Base-by-base conservation (phyloP, 2,113 vertebrate genomes). In the Anolis carolinensis region DNA sequence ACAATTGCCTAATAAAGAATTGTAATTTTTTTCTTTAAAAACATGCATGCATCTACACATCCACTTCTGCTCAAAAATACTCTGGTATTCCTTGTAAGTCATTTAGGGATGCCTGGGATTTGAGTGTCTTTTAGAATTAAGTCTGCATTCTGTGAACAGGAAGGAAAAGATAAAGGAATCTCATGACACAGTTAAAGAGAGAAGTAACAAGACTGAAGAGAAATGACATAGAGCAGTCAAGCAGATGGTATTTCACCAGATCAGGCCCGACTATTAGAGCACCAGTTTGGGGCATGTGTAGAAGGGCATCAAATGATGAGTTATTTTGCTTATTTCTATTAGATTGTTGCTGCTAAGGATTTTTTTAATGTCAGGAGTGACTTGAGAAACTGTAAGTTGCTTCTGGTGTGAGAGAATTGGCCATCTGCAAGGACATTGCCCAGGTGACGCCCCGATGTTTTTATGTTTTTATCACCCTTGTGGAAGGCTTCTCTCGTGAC, bases 1-100 rank as follows among this genome's bases (percentile, higher is more conserved):
- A 96, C 95, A 97, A 97, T 96, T 95, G 94, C 92, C 95, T 96
- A 97, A 97, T 97, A 96, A 97, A 96, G 95, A 96, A 94, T 91
- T 91, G 94, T 93, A 94, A 93, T 97, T 95, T 95, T 96, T 95
- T 94, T 86, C 87, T 85, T 62, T 96, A 95, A 96, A 92, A 91
- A 94, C 48, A 74, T n/a, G 52, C 21, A 21, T 27, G 32, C 20
- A 23, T 20, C 34, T 20, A 23, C n/a, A 6, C 16, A 34, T 32
- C 27, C 10, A 14, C 11, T 55, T 67, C 36, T 75, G 90, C 91
- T 93, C 88, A 93, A 92, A 96, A 95, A 94, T 87, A 92, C 89
- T 88, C 87, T 76, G 89, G 78, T 94, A 75, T 95, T 95, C 91
- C 71, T 87, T 94, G 90, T 90, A 95, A 95, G 95, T 93, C 84